Percentiles rank a stretch among this genome's conserved stretches.
Conservation (phyloP, 2,888 invertebrate species). For the Lasius fuliginosus region DNA sequence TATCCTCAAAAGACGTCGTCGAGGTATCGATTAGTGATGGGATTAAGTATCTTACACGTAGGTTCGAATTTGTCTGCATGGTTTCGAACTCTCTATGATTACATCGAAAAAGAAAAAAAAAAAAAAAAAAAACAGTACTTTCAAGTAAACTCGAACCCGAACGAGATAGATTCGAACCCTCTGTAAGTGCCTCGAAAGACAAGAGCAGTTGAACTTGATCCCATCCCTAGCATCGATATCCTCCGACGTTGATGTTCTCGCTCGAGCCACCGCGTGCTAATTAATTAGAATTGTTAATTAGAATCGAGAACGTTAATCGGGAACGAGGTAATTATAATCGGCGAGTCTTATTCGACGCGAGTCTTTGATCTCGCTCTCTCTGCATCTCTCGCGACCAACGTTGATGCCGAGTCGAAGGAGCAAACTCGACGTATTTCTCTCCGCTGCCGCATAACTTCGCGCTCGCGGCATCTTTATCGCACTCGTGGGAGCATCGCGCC, state of each 20-base stretch:
- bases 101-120: no score
- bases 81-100: no score
- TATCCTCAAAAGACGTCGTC: background rate
- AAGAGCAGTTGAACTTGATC: no score
- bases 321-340: background rate
- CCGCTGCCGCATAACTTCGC: slow-evolving; percentile 74
- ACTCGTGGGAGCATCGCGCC: slow-evolving; percentile 82
- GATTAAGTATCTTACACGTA: no score
- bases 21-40: background rate
- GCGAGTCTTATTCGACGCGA: background rate
- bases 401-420: slow-evolving; percentile 36
- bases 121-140: no score
- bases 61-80: no score
- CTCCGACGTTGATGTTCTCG: background rate
- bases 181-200: no score
- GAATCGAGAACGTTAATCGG: no score
- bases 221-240: background rate
- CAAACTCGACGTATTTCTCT: slow-evolving; percentile 72
- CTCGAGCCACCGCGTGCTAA: background rate
- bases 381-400: background rate
- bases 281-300: background rate
- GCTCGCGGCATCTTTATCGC: slow-evolving; percentile 82
- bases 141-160: no score
- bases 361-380: background rate
- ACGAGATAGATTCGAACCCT: no score